Evolutionary conservation across 2,797 vertebrate species (phyloP).

Genomic region (Meriones psammophilus): DNA sequence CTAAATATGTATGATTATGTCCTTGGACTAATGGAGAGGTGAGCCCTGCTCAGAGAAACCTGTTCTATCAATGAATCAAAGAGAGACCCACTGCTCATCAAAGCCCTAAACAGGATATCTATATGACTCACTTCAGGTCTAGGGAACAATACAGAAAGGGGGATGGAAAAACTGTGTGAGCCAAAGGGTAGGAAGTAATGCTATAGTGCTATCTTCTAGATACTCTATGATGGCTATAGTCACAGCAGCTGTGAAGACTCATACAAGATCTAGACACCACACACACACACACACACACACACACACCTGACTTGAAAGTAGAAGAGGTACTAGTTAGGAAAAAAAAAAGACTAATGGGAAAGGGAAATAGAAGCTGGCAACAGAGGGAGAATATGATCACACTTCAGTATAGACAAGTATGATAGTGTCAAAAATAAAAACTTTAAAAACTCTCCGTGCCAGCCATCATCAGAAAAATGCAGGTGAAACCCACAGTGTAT

Average conservation of each 20-base stretch:
- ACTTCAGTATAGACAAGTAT: neutral
- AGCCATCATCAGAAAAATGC: conserved; percentile 30
- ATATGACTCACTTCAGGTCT: too few relatives aligned
- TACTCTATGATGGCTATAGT: neutral
- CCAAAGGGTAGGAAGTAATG: neutral
- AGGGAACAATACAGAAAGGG: neutral
- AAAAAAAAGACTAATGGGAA: too few relatives aligned
- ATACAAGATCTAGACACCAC: neutral
- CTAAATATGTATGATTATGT: neutral
- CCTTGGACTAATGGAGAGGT: neutral
- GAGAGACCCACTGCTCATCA: neutral
- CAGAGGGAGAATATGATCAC: neutral
- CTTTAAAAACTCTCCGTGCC: neutral
- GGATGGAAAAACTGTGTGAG: neutral
- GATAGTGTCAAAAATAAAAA: neutral
- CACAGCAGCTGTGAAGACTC: neutral
- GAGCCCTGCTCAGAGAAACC: neutral
- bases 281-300: neutral
- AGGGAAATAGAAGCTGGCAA: neutral
- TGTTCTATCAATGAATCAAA: neutral
- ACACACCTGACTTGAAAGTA: neutral
- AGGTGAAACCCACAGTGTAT: neutral
- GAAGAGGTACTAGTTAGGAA: neutral
- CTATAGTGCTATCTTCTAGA: neutral
- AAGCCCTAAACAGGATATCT: neutral